Evolutionary conservation across 2,113 vertebrate genomes (phyloP).

Genomic region (Xiphophorus couchianus): DNA sequence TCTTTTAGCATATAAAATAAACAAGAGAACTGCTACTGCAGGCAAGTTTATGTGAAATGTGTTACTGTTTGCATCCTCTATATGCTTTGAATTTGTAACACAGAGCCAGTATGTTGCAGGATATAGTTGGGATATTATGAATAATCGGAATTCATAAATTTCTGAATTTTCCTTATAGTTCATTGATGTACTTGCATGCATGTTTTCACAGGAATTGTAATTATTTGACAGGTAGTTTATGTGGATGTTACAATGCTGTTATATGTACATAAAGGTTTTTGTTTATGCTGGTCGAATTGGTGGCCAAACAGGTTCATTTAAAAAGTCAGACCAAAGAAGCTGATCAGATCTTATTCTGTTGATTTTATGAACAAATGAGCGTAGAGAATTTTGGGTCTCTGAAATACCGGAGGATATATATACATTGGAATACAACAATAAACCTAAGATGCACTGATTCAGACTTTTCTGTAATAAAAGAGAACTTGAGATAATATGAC

Average conservation of each 20-base stretch:
- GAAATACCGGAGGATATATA: neutral
- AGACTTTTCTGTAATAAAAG: too few relatives aligned
- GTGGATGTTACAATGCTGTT: neutral
- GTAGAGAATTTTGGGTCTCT: neutral
- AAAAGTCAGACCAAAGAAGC: too few relatives aligned
- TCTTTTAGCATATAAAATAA: conserved; percentile 88
- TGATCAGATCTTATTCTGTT: neutral
- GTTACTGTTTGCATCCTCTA: conserved; percentile 36
- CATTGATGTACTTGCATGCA: neutral
- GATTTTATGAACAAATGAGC: neutral
- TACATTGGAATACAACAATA: neutral
- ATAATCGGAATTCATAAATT: neutral
- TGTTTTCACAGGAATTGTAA: neutral
- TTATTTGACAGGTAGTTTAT: neutral
- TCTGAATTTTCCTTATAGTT: neutral
- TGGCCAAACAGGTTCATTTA: too few relatives aligned
- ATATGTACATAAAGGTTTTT: neutral
- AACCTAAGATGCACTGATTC: neutral
- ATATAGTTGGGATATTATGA: neutral
- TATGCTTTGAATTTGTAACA: conserved; percentile 20
- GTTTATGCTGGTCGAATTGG: too few relatives aligned
- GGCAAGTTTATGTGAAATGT: conserved; percentile 23
- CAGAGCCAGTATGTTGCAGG: neutral
- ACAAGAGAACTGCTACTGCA: conserved; percentile 90
- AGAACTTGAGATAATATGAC: too few relatives aligned